These are phyloP conservation scores for Phalera bucephala DNA, from an alignment of 2,888 invertebrate species.

Conservation along the genomic window DNA sequence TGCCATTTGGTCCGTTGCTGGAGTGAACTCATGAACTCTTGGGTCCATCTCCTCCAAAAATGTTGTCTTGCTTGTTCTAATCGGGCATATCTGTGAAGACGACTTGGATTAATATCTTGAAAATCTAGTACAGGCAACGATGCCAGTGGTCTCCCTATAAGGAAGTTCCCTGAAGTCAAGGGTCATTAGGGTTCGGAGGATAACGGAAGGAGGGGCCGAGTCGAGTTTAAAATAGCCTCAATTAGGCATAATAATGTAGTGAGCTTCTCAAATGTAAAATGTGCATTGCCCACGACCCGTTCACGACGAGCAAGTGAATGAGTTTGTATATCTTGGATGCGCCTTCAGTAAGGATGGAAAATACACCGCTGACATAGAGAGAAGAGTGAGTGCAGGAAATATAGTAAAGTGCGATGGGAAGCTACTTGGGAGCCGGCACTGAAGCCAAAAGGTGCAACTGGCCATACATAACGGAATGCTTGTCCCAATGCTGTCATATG, in stretches of 20 bases:
- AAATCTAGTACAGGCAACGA: slow-evolving; percentile 7
- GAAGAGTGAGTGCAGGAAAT: no score
- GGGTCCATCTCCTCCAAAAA: slow-evolving; percentile 24
- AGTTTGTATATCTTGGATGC: no score
- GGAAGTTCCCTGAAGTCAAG: slow-evolving; percentile 5
- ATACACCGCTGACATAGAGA: no score
- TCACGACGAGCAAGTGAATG: no score
- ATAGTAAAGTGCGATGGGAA: no score
- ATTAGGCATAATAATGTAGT: slow-evolving; percentile 4
- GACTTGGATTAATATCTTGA: slow-evolving; percentile 2
- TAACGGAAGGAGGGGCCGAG: slow-evolving; percentile 6
- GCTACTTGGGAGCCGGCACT: no score
- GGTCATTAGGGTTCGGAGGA: slow-evolving; percentile 9
- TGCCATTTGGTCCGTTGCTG: no score
- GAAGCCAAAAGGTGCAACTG: no score
- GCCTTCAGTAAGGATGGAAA: no score
- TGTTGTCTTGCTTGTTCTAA: slow-evolving; percentile 21
- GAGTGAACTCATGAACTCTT: slow-evolving; percentile 23
- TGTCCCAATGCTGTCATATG: no score
- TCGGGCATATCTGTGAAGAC: slow-evolving; percentile 11
- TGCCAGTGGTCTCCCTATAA: slow-evolving; percentile 10
- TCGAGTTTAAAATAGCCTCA: slow-evolving; percentile 5
- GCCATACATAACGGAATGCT: no score
- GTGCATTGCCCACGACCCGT: slow-evolving; percentile 1
- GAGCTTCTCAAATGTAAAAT: slow-evolving; percentile 7